phyloP scores from a whole-genome alignment of 2,113 vertebrate species.

The Cairina moschata region DNA sequence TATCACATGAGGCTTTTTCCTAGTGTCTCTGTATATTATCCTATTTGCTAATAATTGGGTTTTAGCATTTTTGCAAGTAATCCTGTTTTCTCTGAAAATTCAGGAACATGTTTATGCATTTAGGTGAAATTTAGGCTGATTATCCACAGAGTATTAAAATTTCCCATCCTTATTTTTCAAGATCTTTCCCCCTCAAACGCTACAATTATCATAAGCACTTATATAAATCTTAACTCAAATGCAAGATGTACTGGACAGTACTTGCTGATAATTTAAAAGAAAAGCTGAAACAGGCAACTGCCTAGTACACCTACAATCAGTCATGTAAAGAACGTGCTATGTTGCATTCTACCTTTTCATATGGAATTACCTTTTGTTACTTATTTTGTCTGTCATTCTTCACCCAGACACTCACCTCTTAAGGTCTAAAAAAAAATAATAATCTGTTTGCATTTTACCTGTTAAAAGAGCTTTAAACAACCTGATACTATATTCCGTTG shows the following conservation, averaged over 20 bases:
- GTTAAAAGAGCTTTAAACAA: constrained; percentile 6
- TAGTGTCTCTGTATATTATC: background rate
- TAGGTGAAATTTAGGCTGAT: background rate
- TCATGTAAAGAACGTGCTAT: background rate
- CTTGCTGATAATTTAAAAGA: background rate
- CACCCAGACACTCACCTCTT: background rate
- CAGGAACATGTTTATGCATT: background rate
- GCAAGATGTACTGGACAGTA: background rate
- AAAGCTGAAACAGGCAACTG: background rate
- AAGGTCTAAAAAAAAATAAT: background rate
- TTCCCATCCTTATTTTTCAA: background rate
- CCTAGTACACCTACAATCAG: background rate
- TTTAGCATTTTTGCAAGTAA: background rate
- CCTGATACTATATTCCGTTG: background rate
- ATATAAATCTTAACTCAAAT: background rate
- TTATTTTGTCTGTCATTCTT: background rate
- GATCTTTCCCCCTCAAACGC: background rate
- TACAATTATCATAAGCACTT: background rate
- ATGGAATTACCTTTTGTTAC: background rate
- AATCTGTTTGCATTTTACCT: background rate
- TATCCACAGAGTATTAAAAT: background rate
- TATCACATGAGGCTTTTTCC: background rate
- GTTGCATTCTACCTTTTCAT: background rate
- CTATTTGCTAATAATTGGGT: background rate
- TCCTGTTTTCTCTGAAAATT: background rate